Percentiles rank a stretch among this genome's conserved stretches.
Evolutionary conservation across 2,797 vertebrate species (phyloP).

Genomic region (Ptychadena robeensis): DNA sequence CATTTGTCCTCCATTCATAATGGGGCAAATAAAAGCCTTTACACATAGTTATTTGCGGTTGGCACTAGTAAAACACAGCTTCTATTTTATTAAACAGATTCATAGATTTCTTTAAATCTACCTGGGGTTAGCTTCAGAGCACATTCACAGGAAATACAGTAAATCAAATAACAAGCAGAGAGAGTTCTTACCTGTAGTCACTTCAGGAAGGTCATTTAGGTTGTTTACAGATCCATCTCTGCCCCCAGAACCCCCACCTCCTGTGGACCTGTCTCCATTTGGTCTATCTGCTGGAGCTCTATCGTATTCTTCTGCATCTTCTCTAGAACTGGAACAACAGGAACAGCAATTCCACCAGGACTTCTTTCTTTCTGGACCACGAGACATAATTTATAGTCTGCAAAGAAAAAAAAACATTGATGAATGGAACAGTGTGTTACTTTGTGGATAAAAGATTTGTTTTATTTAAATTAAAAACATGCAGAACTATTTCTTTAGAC

Average conservation of each 20-base stretch:
- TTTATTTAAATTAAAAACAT: no score
- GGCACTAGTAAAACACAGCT: no score
- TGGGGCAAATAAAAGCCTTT: no score
- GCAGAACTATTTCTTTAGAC: no score
- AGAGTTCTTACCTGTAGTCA: constrained; percentile 9
- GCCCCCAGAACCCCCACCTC: background rate
- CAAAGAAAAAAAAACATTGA: background rate
- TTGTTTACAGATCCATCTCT: background rate
- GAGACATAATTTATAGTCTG: constrained; percentile 42
- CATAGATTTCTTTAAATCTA: background rate
- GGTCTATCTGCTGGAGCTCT: constrained; percentile 2
- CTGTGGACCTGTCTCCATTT: background rate
- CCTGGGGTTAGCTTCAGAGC: background rate
- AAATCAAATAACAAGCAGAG: background rate
- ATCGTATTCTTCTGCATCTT: constrained; percentile 25
- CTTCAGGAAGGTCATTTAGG: background rate
- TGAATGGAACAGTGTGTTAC: no score
- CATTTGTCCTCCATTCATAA: no score
- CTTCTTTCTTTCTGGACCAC: constrained; percentile 42
- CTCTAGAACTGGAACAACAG: constrained; percentile 36
- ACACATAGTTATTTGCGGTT: no score
- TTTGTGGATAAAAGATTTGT: no score
- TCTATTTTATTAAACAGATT: no score
- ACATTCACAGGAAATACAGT: background rate
- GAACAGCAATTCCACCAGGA: constrained; percentile 55